Percentiles rank a stretch among this genome's conserved stretches.
Evolutionary conservation across 2,797 vertebrate genomes (phyloP).

Genomic region (Eulemur coronatus): DNA sequence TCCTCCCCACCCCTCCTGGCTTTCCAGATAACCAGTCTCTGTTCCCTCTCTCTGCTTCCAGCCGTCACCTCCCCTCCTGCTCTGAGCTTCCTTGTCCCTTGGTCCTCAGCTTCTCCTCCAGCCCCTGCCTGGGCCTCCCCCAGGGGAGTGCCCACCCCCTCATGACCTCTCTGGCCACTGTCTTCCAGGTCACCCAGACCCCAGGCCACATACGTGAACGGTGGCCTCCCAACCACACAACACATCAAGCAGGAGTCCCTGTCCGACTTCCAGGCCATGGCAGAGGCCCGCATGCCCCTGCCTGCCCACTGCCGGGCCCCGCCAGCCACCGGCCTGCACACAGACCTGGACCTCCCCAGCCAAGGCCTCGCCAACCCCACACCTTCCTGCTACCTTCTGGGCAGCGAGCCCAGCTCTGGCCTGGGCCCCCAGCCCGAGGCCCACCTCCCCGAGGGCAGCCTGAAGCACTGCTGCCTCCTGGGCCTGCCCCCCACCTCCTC

Average conservation of each 20-base stretch:
- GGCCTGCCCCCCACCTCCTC: slow-evolving; percentile 85
- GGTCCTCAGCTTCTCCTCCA: rapidly evolving
- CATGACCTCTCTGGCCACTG: slow-evolving; percentile 13
- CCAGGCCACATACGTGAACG: slow-evolving; percentile 86
- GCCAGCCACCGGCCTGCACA: slow-evolving; percentile 84
- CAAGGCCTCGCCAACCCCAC: slow-evolving; percentile 86
- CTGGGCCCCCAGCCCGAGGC: slow-evolving; percentile 89
- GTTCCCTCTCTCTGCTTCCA: neutral
- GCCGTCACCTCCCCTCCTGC: neutral
- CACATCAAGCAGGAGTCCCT: slow-evolving; percentile 95
- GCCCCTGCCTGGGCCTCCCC: neutral
- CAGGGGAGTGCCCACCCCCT: neutral
- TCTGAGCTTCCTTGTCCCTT: neutral
- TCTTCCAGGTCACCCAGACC: slow-evolving; percentile 86
- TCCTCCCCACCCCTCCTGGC: neutral
- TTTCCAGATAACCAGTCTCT: neutral
- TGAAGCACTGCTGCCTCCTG: slow-evolving; percentile 93
- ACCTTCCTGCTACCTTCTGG: slow-evolving; percentile 93
- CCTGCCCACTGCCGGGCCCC: slow-evolving; percentile 82
- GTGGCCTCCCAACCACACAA: slow-evolving; percentile 85
- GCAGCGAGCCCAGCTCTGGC: slow-evolving; percentile 92
- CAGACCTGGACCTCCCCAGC: slow-evolving; percentile 86
- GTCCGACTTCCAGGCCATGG: slow-evolving; percentile 87
- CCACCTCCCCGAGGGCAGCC: slow-evolving; percentile 88
- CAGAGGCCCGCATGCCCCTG: slow-evolving; percentile 71